These are phyloP conservation scores for Cyclargus thomasi DNA, from an alignment of 1,140 invertebrate genomes.

Conservation along the genomic window DNA sequence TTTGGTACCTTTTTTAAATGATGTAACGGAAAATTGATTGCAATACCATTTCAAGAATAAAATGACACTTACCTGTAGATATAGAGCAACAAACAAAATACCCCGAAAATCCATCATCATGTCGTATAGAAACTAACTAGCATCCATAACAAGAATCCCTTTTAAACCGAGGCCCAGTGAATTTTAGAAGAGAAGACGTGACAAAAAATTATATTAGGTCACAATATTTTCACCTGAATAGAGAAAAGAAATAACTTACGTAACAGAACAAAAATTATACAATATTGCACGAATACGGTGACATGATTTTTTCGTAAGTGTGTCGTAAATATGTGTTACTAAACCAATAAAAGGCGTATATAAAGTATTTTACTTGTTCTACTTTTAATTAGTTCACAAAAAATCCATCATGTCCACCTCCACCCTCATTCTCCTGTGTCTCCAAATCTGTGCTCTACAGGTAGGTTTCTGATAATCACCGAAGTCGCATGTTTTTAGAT, in stretches of 20 bases:
- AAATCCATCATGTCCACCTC: conserved; percentile 36
- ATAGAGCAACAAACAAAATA: background rate
- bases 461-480: conserved; percentile 22
- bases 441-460: conserved; percentile 42
- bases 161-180: background rate
- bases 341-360: background rate
- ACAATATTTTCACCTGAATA: conserved; percentile 1
- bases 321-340: conserved; percentile 4
- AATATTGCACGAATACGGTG: conserved; percentile 5
- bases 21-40: background rate
- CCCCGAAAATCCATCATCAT: background rate
- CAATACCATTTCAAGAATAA: background rate
- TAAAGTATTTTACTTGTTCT: conserved; percentile 8
- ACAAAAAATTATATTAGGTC: conserved; percentile 11
- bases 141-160: background rate
- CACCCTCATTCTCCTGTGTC: conserved; percentile 37
- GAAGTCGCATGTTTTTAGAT: too few relatives aligned
- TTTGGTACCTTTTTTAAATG: background rate
- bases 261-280: background rate
- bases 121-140: background rate
- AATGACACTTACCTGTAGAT: background rate
- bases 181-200: background rate
- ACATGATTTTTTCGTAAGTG: conserved; percentile 8
- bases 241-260: background rate
- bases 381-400: conserved; percentile 14